phyloP scores from a whole-genome alignment of 2,888 invertebrate species.

The Thecophora atra region DNA sequence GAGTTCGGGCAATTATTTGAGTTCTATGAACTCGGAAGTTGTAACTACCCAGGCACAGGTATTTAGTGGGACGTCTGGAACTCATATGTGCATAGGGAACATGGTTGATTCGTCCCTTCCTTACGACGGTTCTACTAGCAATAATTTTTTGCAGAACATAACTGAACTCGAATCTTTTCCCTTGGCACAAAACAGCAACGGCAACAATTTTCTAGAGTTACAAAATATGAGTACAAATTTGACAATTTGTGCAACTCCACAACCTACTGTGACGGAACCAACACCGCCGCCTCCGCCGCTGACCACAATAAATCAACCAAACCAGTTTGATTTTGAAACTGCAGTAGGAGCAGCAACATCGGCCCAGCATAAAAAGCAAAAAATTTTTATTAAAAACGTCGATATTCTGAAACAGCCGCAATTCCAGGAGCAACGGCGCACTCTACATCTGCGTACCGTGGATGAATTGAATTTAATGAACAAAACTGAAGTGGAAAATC shows the following conservation, averaged over 20 bases:
- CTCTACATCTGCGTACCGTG: conserved; percentile 63
- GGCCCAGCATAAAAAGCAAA: conserved; percentile 50
- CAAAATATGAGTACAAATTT: conserved; percentile 27
- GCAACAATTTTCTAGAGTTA: conserved; percentile 35
- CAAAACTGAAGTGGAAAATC: conserved; percentile 62
- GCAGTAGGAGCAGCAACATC: conserved; percentile 8
- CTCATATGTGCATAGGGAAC: conserved; percentile 27
- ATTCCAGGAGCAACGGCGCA: conserved; percentile 54
- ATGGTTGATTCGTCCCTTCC: conserved; percentile 37
- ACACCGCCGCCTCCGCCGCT: conserved; percentile 42
- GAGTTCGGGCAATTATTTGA: conserved; percentile 36
- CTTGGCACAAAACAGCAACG: conserved; percentile 15
- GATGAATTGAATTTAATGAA: conserved; percentile 66
- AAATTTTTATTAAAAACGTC: conserved; percentile 62
- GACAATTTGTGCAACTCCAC: conserved; percentile 34
- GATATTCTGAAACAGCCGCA: conserved; percentile 59
- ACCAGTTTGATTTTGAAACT: conserved; percentile 13
- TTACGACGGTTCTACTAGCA: conserved; percentile 34
- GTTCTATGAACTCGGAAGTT: conserved; percentile 35
- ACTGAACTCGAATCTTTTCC: conserved; percentile 36
- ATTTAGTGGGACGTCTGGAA: conserved; percentile 47
- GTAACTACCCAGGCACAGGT: conserved; percentile 41
- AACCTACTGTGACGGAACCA: conserved; percentile 48
- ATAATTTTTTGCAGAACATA: conserved; percentile 35
- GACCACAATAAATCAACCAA: conserved; percentile 31